Base-by-base conservation (phyloP, 1,140 invertebrate species). In the Drosophila setifemur region DNA sequence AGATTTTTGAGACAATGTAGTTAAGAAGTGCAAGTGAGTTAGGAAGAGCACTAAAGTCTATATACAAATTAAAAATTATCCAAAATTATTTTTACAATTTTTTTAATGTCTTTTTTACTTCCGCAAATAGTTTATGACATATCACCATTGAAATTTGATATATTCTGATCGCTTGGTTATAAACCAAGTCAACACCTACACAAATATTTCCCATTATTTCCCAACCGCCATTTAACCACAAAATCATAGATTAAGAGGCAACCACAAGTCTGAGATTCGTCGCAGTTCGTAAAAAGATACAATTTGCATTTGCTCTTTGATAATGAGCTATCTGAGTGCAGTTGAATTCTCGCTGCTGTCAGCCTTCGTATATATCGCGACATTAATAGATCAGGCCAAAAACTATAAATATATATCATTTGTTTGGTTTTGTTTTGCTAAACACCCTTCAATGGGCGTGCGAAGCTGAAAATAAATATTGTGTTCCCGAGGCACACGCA, bases 271-370 rank as follows among this genome's bases (percentile, higher is more conserved):
- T 5, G 6, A 49, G 11, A 40, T 48, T 49, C 43, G 33, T 16
- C 57, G 57, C 25, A 49, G 60, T 64, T 64, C 26, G 42, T 37
- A 48, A 61, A 64, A 14, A 25, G 37, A 60, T 6, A 14, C 12
- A 25, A 29, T 48, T 48, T 39, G 42, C 11, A 48, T 23, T 47
- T 19, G 18, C 25, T 23, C 23, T 40, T 39, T 39, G 42, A 64
- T 63, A 64, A 49, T 40, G 25, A 14, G 60, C 57, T 64, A 49
- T 64, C 25, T 25, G 19, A 23, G 55, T 31, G 33, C 18, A 29
- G 40, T 47, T 47, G 1, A 12, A 25, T 63, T 29, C 28, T 23
- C 7, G 5, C 12, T 14, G 12, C 14, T 35, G 12, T 14, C 31
- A 35, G 31, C 31, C 31, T 14, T 3, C 23, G 18, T 19, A 48